Evolutionary conservation across 1,140 invertebrate species (phyloP).

Genomic region (Drosophila subpulchrella): DNA sequence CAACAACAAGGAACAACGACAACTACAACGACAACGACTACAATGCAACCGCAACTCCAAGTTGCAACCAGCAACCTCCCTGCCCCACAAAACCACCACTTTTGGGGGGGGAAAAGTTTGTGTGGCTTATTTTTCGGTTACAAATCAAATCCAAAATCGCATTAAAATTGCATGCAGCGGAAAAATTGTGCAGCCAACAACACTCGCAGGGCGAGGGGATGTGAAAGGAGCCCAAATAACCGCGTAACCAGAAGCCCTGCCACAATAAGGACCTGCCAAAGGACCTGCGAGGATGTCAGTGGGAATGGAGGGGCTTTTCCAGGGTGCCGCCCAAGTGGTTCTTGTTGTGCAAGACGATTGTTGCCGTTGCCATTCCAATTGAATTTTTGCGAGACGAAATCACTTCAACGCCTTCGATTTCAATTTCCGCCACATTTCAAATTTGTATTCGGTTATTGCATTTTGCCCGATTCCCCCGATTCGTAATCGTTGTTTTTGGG

Average conservation of each 20-base stretch:
- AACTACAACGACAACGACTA: slow-evolving; percentile 34
- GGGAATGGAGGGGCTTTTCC: neutral
- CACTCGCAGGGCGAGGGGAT: slow-evolving; percentile 14
- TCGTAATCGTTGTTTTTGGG: slow-evolving; percentile 28
- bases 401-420: slow-evolving; percentile 83
- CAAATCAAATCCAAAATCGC: slow-evolving; percentile 81
- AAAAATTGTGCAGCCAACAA: slow-evolving; percentile 55
- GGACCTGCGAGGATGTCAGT: neutral
- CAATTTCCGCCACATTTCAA: slow-evolving; percentile 78
- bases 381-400: slow-evolving; percentile 81
- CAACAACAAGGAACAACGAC: slow-evolving; percentile 24
- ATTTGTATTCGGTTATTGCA: slow-evolving; percentile 72
- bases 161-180: slow-evolving; percentile 80
- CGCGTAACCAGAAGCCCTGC: slow-evolving; percentile 47
- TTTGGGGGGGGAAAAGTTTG: slow-evolving; percentile 62
- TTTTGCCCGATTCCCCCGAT: slow-evolving; percentile 30
- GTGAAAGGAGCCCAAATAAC: slow-evolving; percentile 54
- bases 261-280: slow-evolving; percentile 40
- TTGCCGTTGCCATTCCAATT: slow-evolving; percentile 60
- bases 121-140: slow-evolving; percentile 80
- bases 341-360: slow-evolving; percentile 56
- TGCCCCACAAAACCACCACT: slow-evolving; percentile 37
- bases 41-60: slow-evolving; percentile 41
- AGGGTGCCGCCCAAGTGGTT: slow-evolving; percentile 9
- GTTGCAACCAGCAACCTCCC: slow-evolving; percentile 5